phyloP scores from a whole-genome alignment of 2,113 vertebrate species.

The Myotis lucifugus region DNA sequence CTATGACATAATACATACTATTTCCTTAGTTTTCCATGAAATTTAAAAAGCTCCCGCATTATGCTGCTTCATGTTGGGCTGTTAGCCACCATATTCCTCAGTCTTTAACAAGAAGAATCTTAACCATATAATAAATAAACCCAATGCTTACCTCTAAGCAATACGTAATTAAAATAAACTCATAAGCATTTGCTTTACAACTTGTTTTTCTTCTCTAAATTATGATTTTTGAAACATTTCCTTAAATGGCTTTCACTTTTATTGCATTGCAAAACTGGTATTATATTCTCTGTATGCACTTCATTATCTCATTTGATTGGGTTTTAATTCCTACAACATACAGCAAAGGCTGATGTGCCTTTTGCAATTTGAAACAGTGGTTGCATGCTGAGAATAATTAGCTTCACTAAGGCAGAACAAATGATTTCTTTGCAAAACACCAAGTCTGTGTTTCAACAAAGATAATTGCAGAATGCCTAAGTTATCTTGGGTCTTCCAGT shows the following conservation, averaged over 20 bases:
- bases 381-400: conserved; percentile 84
- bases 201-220: conserved; percentile 72
- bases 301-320: conserved; percentile 86
- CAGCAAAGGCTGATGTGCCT: conserved; percentile 75
- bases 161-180: conserved; percentile 80
- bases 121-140: conserved; percentile 75
- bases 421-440: conserved; percentile 78
- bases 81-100: neutral
- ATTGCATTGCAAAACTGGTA: conserved; percentile 78
- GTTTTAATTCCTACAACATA: conserved; percentile 84
- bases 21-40: neutral
- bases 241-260: conserved; percentile 79
- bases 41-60: neutral
- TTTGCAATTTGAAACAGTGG: conserved; percentile 81
- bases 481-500: conserved; percentile 54
- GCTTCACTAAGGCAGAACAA: conserved; percentile 79
- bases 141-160: conserved; percentile 78
- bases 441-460: conserved; percentile 73
- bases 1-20: neutral
- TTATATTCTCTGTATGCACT: conserved; percentile 77
- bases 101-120: conserved; percentile 37
- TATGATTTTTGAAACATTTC: conserved; percentile 78
- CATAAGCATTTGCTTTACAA: conserved; percentile 79
- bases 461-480: conserved; percentile 62
- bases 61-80: neutral